Evolutionary conservation across 2,797 vertebrate genomes (phyloP), one percentile per base, ranked within the genome.

Genomic region (Halcyon smyrnensis): DNA sequence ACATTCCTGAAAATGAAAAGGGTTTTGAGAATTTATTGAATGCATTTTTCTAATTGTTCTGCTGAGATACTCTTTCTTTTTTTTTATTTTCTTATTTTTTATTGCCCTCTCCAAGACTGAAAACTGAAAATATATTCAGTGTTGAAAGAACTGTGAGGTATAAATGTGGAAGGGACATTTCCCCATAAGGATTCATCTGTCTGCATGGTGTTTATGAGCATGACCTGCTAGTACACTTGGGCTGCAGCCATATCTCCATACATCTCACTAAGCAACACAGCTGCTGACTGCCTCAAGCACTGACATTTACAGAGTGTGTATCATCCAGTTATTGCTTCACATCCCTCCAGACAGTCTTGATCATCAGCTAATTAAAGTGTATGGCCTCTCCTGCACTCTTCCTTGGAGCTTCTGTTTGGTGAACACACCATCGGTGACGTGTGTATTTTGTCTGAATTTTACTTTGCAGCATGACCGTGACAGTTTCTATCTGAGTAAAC

Each of bases 281-380:
- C 70, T 69, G 78, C 88, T 84, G 63, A 4, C 81, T 88, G 86
- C 83, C 75, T 89, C 45, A 18, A 76, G 65, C 74, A 18, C 70
- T 92, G 93, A 74, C 74, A 70, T 93, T 92, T 90, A 60, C 45
- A 48, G 70, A 62, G 87, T 0, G 1, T n/a, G 60, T 63, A 45
- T 56, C 78, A 54, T 69, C 67, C 69, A 24, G 34, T 84, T 90
- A 88, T n/a, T 91, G 91, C 69, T 68, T 84, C 81, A 43, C 46
- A 76, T 78, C 84, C 43, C 70, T 87, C 46, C 69, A 91, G 77
- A 75, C 65, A 77, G 60, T 36, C 64, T 91, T 77, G 75, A 82
- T 93, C 87, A 88, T 53, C 82, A 81, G 45, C 74, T 96, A 93
- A 93, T 91, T 91, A 76, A 87, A 93, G 65, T 39, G 45, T 62